phyloP scores from a whole-genome alignment of 2,888 invertebrate genomes.

The Sarcophaga variegata region DNA sequence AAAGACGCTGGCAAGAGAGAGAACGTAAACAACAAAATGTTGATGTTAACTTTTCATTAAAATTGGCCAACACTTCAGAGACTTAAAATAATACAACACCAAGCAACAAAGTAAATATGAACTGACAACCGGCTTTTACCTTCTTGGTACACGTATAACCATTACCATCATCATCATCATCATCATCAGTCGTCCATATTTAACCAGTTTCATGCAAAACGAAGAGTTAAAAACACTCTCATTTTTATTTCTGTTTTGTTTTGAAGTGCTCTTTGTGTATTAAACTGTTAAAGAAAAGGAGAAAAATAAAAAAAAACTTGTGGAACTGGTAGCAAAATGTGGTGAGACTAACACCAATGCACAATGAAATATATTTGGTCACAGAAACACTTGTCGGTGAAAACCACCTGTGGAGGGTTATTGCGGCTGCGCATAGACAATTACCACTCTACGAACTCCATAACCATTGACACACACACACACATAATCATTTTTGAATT shows the following conservation, averaged over 20 bases:
- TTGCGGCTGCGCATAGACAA: slow-evolving; percentile 66
- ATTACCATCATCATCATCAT: slow-evolving; percentile 34
- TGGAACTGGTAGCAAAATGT: slow-evolving; percentile 58
- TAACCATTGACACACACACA: not conserved
- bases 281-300: slow-evolving; percentile 34
- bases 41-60: slow-evolving; percentile 47
- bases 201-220: not conserved
- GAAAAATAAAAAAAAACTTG: slow-evolving; percentile 39
- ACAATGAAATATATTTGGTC: not conserved
- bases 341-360: slow-evolving; percentile 5
- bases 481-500: slow-evolving; percentile 36
- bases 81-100: slow-evolving; percentile 23
- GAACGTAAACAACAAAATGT: slow-evolving; percentile 40
- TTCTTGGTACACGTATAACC: slow-evolving; percentile 28
- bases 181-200: not conserved
- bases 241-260: slow-evolving; percentile 3
- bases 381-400: slow-evolving; percentile 59
- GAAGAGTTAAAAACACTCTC: slow-evolving; percentile 30
- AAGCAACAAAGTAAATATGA: slow-evolving; percentile 10
- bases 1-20: not conserved
- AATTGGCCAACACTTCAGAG: slow-evolving; percentile 55
- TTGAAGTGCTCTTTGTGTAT: not conserved
- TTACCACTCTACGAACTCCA: slow-evolving; percentile 27
- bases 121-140: slow-evolving; percentile 61
- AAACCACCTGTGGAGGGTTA: slow-evolving; percentile 70